phyloP scores from a whole-genome alignment of 2,797 vertebrate species.

The Novumbra hubbsi region DNA sequence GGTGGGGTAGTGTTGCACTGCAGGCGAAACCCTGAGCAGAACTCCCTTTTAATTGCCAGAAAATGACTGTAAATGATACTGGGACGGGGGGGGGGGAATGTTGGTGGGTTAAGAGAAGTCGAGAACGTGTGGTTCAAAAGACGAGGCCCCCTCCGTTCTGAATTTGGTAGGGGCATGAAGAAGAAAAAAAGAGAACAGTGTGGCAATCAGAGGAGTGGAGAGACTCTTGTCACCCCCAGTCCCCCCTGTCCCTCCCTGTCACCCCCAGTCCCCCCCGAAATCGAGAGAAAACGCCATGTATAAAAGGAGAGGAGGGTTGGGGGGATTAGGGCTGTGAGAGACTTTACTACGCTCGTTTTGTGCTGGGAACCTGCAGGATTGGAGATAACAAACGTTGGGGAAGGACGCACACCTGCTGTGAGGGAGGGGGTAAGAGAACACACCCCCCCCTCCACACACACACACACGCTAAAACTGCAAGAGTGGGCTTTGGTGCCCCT shows the following conservation, averaged over 20 bases:
- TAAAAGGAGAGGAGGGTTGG: constrained; percentile 60
- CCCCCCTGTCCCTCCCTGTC: no score
- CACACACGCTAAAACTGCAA: neutral
- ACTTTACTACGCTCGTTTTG: constrained; percentile 78
- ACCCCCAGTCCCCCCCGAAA: constrained; percentile 49
- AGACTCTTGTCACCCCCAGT: constrained; percentile 36
- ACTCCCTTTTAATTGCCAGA: constrained; percentile 79
- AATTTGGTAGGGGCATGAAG: constrained; percentile 22
- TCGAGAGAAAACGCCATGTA: constrained; percentile 60
- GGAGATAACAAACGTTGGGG: constrained; percentile 78
- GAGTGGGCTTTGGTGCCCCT: neutral
- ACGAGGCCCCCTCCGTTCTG: neutral
- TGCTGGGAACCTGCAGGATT: constrained; percentile 76
- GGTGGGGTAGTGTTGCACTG: constrained; percentile 71
- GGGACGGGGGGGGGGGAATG: constrained; percentile 30
- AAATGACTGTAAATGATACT: constrained; percentile 76
- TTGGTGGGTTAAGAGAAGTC: no score
- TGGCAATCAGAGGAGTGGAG: constrained; percentile 71
- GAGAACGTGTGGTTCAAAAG: neutral
- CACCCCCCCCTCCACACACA: neutral
- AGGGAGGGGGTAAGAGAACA: constrained; percentile 34
- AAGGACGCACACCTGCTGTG: constrained; percentile 72
- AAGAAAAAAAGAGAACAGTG: constrained; percentile 49
- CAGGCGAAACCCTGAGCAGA: constrained; percentile 73
- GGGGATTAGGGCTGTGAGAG: constrained; percentile 75